Evolutionary conservation across 2,888 invertebrate species (phyloP).

Genomic region (Lasioglossum marginatum): DNA sequence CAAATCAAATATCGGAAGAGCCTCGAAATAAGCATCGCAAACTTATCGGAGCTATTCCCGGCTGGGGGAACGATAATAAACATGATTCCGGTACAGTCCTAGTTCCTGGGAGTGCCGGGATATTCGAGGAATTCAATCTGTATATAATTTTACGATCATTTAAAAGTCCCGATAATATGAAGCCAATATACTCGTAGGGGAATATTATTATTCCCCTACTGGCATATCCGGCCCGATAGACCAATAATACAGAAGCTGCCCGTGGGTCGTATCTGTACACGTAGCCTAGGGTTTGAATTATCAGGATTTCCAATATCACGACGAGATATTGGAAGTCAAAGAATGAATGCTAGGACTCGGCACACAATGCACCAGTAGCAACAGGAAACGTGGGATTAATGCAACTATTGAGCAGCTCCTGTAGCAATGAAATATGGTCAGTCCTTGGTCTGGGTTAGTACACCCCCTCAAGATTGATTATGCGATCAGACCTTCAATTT

Average conservation of each 20-base stretch:
- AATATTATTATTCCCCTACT: background rate
- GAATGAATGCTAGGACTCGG: background rate
- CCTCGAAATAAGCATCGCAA: background rate
- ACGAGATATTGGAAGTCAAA: background rate
- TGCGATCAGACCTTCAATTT: too few species aligned
- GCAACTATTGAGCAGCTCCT: background rate
- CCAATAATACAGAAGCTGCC: slow-evolving; percentile 1
- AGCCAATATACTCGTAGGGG: background rate
- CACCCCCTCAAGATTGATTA: background rate
- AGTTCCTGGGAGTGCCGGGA: background rate
- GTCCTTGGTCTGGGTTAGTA: too few species aligned
- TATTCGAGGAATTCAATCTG: background rate
- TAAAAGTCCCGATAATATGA: background rate
- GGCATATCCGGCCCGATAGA: background rate
- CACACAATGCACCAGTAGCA: background rate
- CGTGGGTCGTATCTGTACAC: background rate
- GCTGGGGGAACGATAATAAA: background rate
- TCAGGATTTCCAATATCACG: background rate
- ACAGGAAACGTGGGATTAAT: background rate
- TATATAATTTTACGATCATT: background rate
- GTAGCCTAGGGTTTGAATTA: background rate
- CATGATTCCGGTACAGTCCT: background rate
- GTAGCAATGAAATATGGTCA: background rate
- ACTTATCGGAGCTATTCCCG: background rate
- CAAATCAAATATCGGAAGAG: background rate